A percentile compares a stretch with the other conserved stretches of the same genome.
Conservation (phyloP, 2,113 vertebrate species). For the Perognathus longimembris region DNA sequence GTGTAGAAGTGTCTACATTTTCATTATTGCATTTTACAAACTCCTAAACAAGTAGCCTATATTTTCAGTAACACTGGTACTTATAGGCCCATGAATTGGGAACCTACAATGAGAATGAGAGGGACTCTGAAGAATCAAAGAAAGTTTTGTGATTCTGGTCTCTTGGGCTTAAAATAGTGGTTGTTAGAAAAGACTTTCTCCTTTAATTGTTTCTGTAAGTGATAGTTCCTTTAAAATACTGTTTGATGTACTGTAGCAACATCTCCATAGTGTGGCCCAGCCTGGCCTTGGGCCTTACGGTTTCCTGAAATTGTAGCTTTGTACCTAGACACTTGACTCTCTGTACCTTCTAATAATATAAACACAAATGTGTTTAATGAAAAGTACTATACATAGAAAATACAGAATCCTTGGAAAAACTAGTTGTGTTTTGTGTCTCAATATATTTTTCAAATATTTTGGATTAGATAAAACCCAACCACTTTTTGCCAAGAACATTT, state of each 20-base stretch:
- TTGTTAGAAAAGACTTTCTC: background rate
- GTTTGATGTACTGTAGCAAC: background rate
- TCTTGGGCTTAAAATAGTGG: conserved; percentile 19
- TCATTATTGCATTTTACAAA: background rate
- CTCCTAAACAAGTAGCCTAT: background rate
- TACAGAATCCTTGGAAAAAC: conserved; percentile 62
- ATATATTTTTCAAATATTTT: conserved; percentile 81
- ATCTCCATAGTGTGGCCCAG: conserved; percentile 45
- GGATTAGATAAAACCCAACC: conserved; percentile 77
- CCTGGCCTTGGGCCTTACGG: conserved; percentile 10
- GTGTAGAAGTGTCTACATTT: background rate
- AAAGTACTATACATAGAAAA: conserved; percentile 47
- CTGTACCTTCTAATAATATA: conserved; percentile 33
- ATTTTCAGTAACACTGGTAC: background rate
- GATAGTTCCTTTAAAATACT: conserved; percentile 53
- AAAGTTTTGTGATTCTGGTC: conserved; percentile 1
- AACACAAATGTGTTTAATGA: conserved; percentile 31
- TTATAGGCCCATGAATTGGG: background rate
- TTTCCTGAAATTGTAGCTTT: conserved; percentile 14
- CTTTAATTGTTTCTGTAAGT: conserved; percentile 54
- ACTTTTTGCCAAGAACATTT: conserved; percentile 78
- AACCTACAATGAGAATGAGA: background rate
- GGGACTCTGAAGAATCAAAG: background rate
- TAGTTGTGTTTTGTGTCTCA: conserved; percentile 77
- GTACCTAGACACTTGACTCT: conserved; percentile 29